Base-by-base conservation (phyloP, 2,888 invertebrate genomes). In the Byasa hedistus region DNA sequence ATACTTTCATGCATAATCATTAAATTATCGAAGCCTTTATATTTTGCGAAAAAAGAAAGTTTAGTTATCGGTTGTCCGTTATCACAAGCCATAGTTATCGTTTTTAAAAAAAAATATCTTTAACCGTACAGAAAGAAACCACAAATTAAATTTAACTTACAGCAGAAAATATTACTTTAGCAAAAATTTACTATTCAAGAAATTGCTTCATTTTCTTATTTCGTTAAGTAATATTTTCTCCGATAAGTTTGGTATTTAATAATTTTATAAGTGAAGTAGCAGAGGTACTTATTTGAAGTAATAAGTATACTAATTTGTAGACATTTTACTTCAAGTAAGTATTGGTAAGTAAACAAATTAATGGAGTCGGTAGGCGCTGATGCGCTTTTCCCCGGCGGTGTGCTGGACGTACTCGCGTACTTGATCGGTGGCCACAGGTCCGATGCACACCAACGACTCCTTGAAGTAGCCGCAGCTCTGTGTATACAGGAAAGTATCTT, bases 391-490 rank as follows among this genome's bases (percentile, higher is more conserved):
- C 2, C 96, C 96, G 61, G 96, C 95, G 5, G 96, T 96, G 80
- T 96, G 96, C 77, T 96, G 95, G 0, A 96, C 94, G 66, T 92
- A 92, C 67, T 92, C 91, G 57, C 90, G 88, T 65, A 96, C 93
- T 82, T 96, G 96, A 77, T 96, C 96, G 2, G 94, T 94, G 10
- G 96, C 96, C 0, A 97, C 96, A 0, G 96, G 96, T 0, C 96
- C 97, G 78, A 97, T 96, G 92, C 97, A 97, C 23, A 96, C 95
- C 59, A 97, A 91, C 0, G 97, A 96, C 79, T 97, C 97, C 81
- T 96, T 96, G 94, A 97, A 97, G 87, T 97, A 97, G n/a, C 96
- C 96, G 88, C 97, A 97, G 72, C 95, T 95, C 96, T 96, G 87
- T 1, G 75, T 80, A 67, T 19, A 44, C 19, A 44, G 7, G 32